phyloP scores from a whole-genome alignment of 1,140 invertebrate genomes.

The Luehdorfia chinensis region DNA sequence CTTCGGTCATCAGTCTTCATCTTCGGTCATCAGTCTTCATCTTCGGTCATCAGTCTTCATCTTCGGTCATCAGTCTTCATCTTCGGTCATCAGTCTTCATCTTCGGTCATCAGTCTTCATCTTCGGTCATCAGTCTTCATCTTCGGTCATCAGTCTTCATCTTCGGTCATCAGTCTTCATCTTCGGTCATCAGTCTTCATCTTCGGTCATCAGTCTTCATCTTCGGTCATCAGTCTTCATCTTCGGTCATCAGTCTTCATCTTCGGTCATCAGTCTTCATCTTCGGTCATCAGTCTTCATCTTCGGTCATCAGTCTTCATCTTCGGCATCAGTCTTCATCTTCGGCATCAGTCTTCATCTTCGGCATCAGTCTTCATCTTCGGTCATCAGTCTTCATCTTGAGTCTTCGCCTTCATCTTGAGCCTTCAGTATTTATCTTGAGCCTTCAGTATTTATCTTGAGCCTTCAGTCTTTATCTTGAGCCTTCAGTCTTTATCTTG shows the following conservation, averaged over 20 bases:
- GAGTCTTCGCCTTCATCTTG: neutral
- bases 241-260: neutral
- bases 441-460: neutral
- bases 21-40: too few relatives aligned
- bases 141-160: too few relatives aligned
- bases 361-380: slow-evolving; percentile 17
- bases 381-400: slow-evolving; percentile 20
- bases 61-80: too few relatives aligned
- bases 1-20: too few relatives aligned
- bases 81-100: too few relatives aligned
- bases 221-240: slow-evolving; percentile 18
- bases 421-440: neutral
- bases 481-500: slow-evolving; percentile 8
- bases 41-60: too few relatives aligned
- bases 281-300: slow-evolving; percentile 20
- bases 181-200: too few relatives aligned
- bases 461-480: slow-evolving; percentile 17
- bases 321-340: slow-evolving; percentile 20
- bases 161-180: too few relatives aligned
- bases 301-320: slow-evolving; percentile 20
- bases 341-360: slow-evolving; percentile 14
- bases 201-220: too few relatives aligned
- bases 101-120: too few relatives aligned
- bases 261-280: slow-evolving; percentile 14
- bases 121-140: too few relatives aligned